Conservation (phyloP, 2,797 vertebrate species). For the Ctenochaetus hawaiiensis region DNA sequence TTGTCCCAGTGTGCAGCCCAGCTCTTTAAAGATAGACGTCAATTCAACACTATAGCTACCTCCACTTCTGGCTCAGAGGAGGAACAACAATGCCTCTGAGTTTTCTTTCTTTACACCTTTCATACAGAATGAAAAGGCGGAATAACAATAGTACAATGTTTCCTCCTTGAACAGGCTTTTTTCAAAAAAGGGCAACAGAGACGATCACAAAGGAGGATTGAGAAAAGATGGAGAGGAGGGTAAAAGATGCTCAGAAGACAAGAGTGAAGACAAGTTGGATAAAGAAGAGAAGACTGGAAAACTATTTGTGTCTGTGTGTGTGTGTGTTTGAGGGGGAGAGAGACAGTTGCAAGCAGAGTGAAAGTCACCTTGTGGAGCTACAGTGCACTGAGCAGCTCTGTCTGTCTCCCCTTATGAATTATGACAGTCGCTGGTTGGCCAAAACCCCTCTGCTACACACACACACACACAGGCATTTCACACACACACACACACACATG, state of each 20-base stretch:
- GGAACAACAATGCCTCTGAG: no score
- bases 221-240: background rate
- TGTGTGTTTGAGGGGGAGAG: background rate
- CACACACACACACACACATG: constrained; percentile 21
- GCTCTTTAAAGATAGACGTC: no score
- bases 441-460: constrained; percentile 45
- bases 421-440: constrained; percentile 75
- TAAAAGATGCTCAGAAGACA: background rate
- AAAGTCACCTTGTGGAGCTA: constrained; percentile 85
- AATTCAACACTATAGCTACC: no score
- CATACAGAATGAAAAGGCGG: no score
- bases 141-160: no score
- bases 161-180: no score
- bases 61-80: no score
- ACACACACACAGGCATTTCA: constrained; percentile 30
- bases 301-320: background rate
- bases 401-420: constrained; percentile 80
- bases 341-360: constrained; percentile 45
- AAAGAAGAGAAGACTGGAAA: constrained; percentile 14
- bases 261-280: constrained; percentile 4
- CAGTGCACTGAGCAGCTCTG: constrained; percentile 71
- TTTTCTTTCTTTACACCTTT: no score
- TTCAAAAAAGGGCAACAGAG: background rate
- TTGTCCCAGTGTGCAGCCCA: no score
- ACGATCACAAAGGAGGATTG: background rate